phyloP scores from a whole-genome alignment of 2,888 invertebrate genomes.

The Scelioninae gen. 1 region DNA sequence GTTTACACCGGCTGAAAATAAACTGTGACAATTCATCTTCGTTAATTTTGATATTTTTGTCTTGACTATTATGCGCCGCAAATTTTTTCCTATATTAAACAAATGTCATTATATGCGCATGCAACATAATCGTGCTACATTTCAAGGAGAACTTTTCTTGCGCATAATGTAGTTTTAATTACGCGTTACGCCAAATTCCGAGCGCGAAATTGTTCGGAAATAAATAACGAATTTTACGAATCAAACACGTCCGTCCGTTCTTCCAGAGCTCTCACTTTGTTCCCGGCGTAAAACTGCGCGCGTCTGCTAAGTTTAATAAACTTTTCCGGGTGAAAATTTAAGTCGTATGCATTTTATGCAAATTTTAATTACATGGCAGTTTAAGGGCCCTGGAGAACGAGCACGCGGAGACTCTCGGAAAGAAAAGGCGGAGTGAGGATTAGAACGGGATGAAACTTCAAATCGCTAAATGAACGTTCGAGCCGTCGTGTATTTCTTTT shows the following conservation, averaged over 20 bases:
- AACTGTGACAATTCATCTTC: too few species aligned
- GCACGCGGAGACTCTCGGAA: constrained; percentile 11
- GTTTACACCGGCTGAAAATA: too few species aligned
- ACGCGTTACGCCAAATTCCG: constrained; percentile 2
- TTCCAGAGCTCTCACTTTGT: constrained; percentile 13
- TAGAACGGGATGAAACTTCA: constrained; percentile 41
- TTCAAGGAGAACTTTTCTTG: constrained; percentile 9
- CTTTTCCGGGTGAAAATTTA: constrained; percentile 27
- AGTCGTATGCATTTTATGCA: constrained; percentile 50
- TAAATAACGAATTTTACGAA: constrained; percentile 19
- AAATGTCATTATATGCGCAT: constrained; percentile 7
- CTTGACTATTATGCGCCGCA: constrained; percentile 1
- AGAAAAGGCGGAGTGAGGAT: constrained; percentile 23
- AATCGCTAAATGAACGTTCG: constrained; percentile 40
- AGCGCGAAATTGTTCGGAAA: constrained; percentile 29
- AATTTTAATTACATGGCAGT: constrained; percentile 55
- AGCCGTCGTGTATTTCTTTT: constrained; percentile 7
- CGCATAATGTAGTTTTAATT: constrained; percentile 15
- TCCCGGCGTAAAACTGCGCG: constrained; percentile 10
- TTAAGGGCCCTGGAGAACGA: constrained; percentile 33
- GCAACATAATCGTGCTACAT: constrained; percentile 16
- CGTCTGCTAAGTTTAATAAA: constrained; percentile 50
- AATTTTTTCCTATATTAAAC: constrained; percentile 16
- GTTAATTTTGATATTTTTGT: neutral
- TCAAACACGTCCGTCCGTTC: constrained; percentile 1